These are phyloP conservation scores for Bradynema listronoti DNA, from an alignment of 1,140 invertebrate genomes.

Conservation along the genomic window DNA sequence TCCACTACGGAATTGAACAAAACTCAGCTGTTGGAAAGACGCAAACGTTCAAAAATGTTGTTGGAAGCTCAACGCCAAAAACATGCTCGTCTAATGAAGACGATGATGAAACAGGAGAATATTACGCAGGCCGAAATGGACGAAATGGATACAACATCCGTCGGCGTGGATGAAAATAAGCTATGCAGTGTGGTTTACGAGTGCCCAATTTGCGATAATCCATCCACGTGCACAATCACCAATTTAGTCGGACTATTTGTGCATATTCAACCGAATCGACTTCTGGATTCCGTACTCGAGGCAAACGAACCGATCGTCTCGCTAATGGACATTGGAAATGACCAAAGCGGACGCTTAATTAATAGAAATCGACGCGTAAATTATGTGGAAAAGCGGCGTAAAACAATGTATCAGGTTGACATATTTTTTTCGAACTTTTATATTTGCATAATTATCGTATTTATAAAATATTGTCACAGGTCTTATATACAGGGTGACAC, in stretches of 20 bases:
- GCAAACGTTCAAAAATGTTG: conserved; percentile 9
- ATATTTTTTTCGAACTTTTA: too few relatives aligned
- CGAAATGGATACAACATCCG: conserved; percentile 14
- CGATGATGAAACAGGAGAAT: conserved; percentile 16
- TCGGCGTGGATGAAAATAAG: not conserved
- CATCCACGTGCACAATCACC: conserved; percentile 7
- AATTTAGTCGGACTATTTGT: conserved; percentile 12
- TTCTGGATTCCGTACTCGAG: too few relatives aligned
- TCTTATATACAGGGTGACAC: too few relatives aligned
- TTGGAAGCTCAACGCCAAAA: conserved; percentile 9
- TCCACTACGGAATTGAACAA: conserved; percentile 6
- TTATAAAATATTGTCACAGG: too few relatives aligned
- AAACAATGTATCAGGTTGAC: too few relatives aligned
- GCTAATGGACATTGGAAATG: too few relatives aligned
- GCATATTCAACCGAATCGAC: conserved; percentile 8
- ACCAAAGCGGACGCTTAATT: too few relatives aligned
- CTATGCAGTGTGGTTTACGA: conserved; percentile 3
- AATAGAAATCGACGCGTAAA: too few relatives aligned
- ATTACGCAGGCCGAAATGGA: conserved; percentile 10
- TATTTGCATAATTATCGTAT: too few relatives aligned
- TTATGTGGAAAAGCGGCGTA: too few relatives aligned
- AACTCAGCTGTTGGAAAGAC: conserved; percentile 9
- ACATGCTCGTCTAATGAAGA: conserved; percentile 13
- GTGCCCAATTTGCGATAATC: conserved; percentile 17
- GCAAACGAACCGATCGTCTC: too few relatives aligned